phyloP scores from a whole-genome alignment of 2,797 vertebrate species.

The Gambusia yucatana region DNA sequence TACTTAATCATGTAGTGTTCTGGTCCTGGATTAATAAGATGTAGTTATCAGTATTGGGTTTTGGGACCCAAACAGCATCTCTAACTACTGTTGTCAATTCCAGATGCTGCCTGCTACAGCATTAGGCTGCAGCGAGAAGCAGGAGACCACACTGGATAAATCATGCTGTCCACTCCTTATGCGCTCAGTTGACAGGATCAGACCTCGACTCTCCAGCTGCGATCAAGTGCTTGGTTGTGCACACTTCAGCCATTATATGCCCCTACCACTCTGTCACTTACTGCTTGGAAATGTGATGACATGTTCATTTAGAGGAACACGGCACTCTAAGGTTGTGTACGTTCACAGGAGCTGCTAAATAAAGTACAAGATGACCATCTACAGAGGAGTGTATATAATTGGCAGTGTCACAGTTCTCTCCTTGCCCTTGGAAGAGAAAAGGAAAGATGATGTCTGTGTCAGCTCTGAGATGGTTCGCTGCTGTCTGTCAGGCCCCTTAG shows the following conservation, averaged over 20 bases:
- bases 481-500: constrained; percentile 81
- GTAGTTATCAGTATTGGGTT: not conserved
- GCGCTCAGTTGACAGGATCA: constrained; percentile 68
- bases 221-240: constrained; percentile 54
- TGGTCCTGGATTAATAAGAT: not conserved
- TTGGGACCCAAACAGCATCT: not conserved
- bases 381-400: constrained; percentile 67
- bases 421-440: constrained; percentile 71
- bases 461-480: constrained; percentile 75
- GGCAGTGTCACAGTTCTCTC: constrained; percentile 73
- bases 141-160: constrained; percentile 65
- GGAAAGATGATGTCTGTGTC: constrained; percentile 78
- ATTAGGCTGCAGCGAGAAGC: constrained; percentile 42
- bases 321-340: constrained; percentile 36
- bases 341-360: constrained; percentile 53
- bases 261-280: constrained; percentile 40
- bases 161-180: constrained; percentile 63
- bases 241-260: constrained; percentile 50
- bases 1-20: not conserved
- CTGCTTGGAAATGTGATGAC: constrained; percentile 37
- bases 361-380: constrained; percentile 62
- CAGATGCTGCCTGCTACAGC: constrained; percentile 48
- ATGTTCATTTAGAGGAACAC: constrained; percentile 50
- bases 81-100: constrained; percentile 44
- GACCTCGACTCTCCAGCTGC: constrained; percentile 63